These are phyloP conservation scores for Bucco capensis DNA, from an alignment of 2,113 vertebrate genomes.

Conservation along the genomic window DNA sequence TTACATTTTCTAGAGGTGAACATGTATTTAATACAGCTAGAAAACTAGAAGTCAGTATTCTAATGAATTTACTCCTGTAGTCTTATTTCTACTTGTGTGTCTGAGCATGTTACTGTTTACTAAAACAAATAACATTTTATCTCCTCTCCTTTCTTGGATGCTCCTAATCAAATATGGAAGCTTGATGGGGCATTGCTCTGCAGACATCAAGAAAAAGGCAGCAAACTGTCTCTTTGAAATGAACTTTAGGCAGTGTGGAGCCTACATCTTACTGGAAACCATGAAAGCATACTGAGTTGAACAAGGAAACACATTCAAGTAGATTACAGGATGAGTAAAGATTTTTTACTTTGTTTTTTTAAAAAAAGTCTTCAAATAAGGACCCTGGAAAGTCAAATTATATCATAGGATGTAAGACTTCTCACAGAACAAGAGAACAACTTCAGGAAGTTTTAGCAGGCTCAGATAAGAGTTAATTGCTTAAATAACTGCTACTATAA, in stretches of 20 bases:
- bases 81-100: neutral
- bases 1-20: neutral
- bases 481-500: constrained; percentile 25
- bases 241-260: neutral
- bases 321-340: neutral
- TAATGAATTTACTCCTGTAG: neutral
- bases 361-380: neutral
- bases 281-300: neutral
- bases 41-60: neutral
- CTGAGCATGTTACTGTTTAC: constrained; percentile 53
- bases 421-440: constrained; percentile 44
- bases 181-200: constrained; percentile 13
- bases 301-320: neutral
- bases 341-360: neutral
- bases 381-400: neutral
- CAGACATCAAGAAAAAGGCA: neutral
- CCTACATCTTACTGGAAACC: neutral
- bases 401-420: constrained; percentile 27
- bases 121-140: constrained; percentile 32
- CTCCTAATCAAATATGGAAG: neutral
- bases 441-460: constrained; percentile 50
- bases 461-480: constrained; percentile 50
- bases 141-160: neutral
- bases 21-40: neutral
- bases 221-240: neutral